A percentile compares a stretch with the other conserved stretches of the same genome.
Conservation (phyloP, 2,888 invertebrate genomes). For the Agrotis ipsilon region DNA sequence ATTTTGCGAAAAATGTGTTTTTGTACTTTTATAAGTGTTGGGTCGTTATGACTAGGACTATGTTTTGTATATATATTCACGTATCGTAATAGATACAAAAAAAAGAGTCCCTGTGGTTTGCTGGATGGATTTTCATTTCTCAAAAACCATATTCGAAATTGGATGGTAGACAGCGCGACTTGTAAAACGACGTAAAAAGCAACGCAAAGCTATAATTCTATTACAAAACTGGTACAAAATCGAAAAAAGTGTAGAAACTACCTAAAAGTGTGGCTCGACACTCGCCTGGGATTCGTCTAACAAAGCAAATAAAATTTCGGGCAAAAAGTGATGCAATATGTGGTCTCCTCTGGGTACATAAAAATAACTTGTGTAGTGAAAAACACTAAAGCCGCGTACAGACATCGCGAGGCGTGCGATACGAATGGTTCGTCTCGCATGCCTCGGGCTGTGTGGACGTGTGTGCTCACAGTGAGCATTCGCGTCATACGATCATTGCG, state of each 20-base stretch:
- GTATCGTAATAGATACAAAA: not conserved
- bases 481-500: too few relatives aligned
- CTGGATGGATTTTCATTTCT: too few relatives aligned
- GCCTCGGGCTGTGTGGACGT: too few relatives aligned
- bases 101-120: not conserved
- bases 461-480: too few relatives aligned
- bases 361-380: constrained; percentile 15
- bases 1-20: constrained; percentile 12
- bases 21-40: not conserved
- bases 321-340: constrained; percentile 32
- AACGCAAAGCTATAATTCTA: constrained; percentile 12
- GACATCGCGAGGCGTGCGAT: too few relatives aligned
- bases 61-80: not conserved
- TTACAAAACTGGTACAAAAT: constrained; percentile 31
- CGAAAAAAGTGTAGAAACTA: constrained; percentile 11
- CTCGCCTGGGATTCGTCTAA: constrained; percentile 37
- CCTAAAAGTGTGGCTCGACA: constrained; percentile 25
- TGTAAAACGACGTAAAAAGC: not conserved
- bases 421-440: too few relatives aligned
- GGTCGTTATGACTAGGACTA: not conserved
- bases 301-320: constrained; percentile 34
- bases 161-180: not conserved
- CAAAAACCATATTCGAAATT: not conserved
- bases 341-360: constrained; percentile 14
- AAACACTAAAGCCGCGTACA: too few relatives aligned